Base-by-base conservation (phyloP, 2,113 vertebrate species). In the Hippolais icterina region DNA sequence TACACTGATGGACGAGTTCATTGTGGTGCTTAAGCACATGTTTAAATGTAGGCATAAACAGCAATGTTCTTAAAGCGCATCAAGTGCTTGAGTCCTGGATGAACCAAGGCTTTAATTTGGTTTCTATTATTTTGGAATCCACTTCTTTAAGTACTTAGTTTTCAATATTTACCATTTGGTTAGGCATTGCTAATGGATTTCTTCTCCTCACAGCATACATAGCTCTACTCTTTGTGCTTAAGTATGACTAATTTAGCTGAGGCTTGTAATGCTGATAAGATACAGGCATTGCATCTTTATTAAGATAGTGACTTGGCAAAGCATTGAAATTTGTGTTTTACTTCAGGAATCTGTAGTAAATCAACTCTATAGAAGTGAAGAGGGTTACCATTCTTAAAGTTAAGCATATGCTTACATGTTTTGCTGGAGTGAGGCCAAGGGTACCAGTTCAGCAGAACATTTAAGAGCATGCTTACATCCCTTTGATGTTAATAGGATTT, bases 401-500 rank as follows among this genome's bases (percentile, higher is more conserved):
- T 93, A 96, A 93, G 90, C 71, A 75, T 78, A 93, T 9, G 41
- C 76, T 97, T 92, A 93, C 95, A 86, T 92, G 90, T 93, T 96
- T 93, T 93, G 63, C 92, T 94, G 90, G 82, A 96, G 6, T 35
- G 28, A 44, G 71, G 88, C 90, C 94, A 96, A 90, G 57, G 47
- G 56, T 95, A 81, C 63, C 28, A 68, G 92, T 89, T 87, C 88
- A 90, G 92, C 37, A 93, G 94, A 96, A 93, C 80, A 90, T 88
- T 92, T 78, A 93, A 87, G 86, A 93, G 83, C 83, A 61, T 87
- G 87, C 75, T 83, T 90, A 83, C 68, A 88, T 74, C n/a, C 31
- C 86, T 96, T 96, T 95, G 85, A 96, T 86, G 75, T 96, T 95
- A 93, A 95, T 81, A 68, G 85, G 90, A 93, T 95, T 97, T 93